A percentile compares a stretch with the other conserved stretches of the same genome.
Evolutionary conservation across 2,797 vertebrate genomes (phyloP).

Genomic region (Antennarius maculatus): DNA sequence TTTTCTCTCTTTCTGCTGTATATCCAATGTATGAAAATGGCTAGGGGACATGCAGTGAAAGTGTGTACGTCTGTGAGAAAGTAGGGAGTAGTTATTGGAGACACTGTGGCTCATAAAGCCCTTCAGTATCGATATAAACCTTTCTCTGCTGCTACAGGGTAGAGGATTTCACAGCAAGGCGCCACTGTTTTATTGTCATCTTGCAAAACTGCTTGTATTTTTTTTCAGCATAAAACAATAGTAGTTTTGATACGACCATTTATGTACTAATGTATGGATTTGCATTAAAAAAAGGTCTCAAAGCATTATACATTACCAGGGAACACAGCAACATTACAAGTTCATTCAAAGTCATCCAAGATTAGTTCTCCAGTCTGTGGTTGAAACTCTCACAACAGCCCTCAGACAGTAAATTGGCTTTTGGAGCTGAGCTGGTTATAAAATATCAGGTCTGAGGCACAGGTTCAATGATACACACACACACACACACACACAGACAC

Average conservation of each 20-base stretch:
- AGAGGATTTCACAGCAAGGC: constrained; percentile 28
- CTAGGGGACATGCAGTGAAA: constrained; percentile 52
- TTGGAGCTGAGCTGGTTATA: constrained; percentile 60
- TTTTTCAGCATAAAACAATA: constrained; percentile 10
- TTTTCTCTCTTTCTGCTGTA: constrained; percentile 49
- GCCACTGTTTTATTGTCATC: constrained; percentile 34
- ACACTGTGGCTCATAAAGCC: constrained; percentile 59
- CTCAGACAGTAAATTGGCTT: constrained; percentile 64
- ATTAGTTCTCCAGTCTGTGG: constrained; percentile 47
- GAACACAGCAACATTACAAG: constrained; percentile 47
- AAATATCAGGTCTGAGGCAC: constrained; percentile 56
- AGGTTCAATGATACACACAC: constrained; percentile 47
- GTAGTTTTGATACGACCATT: not conserved
- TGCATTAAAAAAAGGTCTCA: constrained; percentile 18
- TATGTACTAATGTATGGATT: constrained; percentile 25
- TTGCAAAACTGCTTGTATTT: constrained; percentile 31
- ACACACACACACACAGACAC: constrained; percentile 43
- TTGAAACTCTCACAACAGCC: constrained; percentile 54
- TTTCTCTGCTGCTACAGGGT: constrained; percentile 43
- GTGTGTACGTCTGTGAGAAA: constrained; percentile 30
- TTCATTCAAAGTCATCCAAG: constrained; percentile 58
- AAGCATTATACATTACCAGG: constrained; percentile 21
- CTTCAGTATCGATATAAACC: constrained; percentile 52
- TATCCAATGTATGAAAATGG: constrained; percentile 61
- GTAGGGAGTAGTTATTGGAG: constrained; percentile 50